Percentiles rank a stretch among this genome's conserved stretches.
Evolutionary conservation across 2,797 vertebrate species (phyloP).

Genomic region (Xiphophorus birchmanni): DNA sequence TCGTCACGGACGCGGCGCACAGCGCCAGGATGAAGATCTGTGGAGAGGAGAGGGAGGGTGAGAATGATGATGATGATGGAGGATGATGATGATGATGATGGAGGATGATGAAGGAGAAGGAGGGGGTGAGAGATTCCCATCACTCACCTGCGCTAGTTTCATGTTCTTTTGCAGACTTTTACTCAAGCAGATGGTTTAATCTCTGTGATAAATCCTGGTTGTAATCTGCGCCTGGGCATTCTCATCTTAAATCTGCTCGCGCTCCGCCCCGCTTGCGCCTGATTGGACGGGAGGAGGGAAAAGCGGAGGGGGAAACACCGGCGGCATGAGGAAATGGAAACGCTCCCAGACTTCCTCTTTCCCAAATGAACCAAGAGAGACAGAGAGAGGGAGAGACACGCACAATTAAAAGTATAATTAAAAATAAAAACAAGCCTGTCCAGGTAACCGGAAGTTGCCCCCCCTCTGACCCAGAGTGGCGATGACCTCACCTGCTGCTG

Average conservation of each 20-base stretch:
- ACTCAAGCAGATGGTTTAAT: not conserved
- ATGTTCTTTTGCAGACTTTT: slow-evolving; percentile 12
- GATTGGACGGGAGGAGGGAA: not conserved
- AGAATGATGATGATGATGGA: not conserved
- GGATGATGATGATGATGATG: not conserved
- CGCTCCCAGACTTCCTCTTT: not conserved
- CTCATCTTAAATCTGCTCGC: not conserved
- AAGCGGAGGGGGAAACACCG: not conserved
- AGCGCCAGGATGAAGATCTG: slow-evolving; percentile 61
- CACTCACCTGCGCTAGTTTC: slow-evolving; percentile 44
- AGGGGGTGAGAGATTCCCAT: not conserved
- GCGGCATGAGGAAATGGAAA: not conserved
- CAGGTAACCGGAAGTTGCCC: not conserved
- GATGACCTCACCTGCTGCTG: not conserved
- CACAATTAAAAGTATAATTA: not conserved
- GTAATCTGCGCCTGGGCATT: not conserved
- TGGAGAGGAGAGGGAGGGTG: not conserved
- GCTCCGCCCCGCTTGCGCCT: not conserved
- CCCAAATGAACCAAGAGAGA: not conserved
- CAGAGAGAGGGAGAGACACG: not conserved
- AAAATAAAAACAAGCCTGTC: not conserved
- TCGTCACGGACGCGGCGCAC: not conserved
- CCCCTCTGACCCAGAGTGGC: not conserved
- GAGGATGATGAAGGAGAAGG: not conserved
- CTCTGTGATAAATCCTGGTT: not conserved